Percentiles rank a stretch among this genome's conserved stretches.
phyloP scores from a whole-genome alignment of 1,140 invertebrate species.

The Hermatobates lingyangjiaoensis region DNA sequence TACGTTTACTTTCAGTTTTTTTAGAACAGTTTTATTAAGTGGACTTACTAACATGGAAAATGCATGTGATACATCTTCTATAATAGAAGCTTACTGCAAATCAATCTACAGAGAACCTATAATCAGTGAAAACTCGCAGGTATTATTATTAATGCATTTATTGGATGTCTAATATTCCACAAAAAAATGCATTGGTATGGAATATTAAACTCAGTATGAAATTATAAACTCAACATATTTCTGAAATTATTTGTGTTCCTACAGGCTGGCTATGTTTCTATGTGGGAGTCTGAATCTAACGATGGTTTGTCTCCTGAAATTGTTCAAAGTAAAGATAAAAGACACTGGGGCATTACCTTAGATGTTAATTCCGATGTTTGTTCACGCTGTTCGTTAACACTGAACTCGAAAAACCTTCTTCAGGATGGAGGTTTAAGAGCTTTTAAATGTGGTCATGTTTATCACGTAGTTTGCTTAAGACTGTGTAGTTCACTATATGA shows the following conservation, averaged over 20 bases:
- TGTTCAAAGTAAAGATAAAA: constrained; percentile 6
- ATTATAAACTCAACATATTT: too few species aligned
- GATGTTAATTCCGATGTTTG: constrained; percentile 14
- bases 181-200: too few species aligned
- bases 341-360: constrained; percentile 16
- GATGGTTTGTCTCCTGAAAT: background rate
- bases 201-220: too few species aligned
- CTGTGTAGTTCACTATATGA: constrained; percentile 6
- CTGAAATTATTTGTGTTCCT: too few species aligned
- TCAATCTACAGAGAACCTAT: background rate
- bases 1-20: constrained; percentile 13
- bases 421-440: constrained; percentile 14
- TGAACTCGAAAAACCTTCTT: constrained; percentile 14
- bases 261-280: background rate
- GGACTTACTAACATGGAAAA: constrained; percentile 4
- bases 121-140: background rate
- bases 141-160: background rate
- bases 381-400: constrained; percentile 15
- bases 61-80: background rate
- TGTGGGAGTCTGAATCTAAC: background rate
- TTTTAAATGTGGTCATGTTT: constrained; percentile 18
- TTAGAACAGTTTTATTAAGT: constrained; percentile 12
- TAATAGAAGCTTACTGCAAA: constrained; percentile 3
- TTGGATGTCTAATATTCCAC: too few species aligned
- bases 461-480: constrained; percentile 17